Conservation (phyloP, 2,888 invertebrate genomes). For the Standfussiana lucernea region DNA sequence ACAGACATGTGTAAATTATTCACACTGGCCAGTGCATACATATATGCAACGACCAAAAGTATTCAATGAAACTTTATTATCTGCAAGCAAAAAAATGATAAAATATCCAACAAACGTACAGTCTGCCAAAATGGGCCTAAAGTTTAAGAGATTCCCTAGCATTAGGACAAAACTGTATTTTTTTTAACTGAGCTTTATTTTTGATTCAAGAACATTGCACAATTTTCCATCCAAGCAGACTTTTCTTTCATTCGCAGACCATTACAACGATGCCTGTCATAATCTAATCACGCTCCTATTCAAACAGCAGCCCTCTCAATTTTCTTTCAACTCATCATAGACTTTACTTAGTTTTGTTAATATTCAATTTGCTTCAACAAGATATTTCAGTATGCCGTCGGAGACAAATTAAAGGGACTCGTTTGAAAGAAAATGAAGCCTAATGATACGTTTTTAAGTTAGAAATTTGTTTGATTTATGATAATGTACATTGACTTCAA, state of each 20-base stretch:
- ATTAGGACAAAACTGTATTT: neutral
- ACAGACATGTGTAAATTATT: neutral
- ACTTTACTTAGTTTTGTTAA: conserved; percentile 56
- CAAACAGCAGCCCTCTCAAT: conserved; percentile 46
- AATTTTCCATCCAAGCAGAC: conserved; percentile 12
- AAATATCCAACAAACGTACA: too few species aligned
- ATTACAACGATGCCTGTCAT: conserved; percentile 60
- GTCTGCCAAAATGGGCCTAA: too few species aligned
- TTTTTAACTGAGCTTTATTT: neutral
- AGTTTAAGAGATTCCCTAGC: too few species aligned
- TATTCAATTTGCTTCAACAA: conserved; percentile 62
- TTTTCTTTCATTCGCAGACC: conserved; percentile 34
- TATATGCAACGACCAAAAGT: neutral
- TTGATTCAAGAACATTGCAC: conserved; percentile 26
- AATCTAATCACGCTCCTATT: conserved; percentile 69
- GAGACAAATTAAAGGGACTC: conserved; percentile 65
- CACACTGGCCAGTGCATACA: neutral
- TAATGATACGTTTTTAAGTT: conserved; percentile 61
- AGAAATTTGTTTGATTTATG: conserved; percentile 44
- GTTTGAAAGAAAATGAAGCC: conserved; percentile 62
- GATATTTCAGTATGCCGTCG: conserved; percentile 63
- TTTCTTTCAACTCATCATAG: conserved; percentile 52
- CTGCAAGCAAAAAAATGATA: too few species aligned
- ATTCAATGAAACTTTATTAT: too few species aligned
- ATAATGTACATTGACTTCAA: conserved; percentile 11